phyloP scores from a whole-genome alignment of 2,888 invertebrate species.

The Lithophane socia region DNA sequence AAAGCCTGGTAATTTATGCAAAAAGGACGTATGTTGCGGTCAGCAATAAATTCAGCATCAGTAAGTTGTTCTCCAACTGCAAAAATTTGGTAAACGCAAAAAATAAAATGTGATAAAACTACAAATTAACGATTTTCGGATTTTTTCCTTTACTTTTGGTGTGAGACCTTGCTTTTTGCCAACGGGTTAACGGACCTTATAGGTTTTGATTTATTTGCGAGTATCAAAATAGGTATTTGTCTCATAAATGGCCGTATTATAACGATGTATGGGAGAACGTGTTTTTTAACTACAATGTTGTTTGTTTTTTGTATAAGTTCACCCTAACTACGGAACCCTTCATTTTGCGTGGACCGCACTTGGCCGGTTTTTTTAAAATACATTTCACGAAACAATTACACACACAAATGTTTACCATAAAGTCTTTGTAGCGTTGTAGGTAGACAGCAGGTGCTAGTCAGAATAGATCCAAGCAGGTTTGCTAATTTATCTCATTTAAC shows the following conservation, averaged over 20 bases:
- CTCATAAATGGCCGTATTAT: too few species aligned
- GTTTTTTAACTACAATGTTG: not conserved
- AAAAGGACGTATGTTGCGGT: not conserved
- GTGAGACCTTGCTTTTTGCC: too few species aligned
- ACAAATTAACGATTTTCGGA: too few species aligned
- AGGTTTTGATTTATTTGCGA: too few species aligned
- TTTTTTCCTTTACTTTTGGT: too few species aligned
- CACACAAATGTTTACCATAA: not conserved
- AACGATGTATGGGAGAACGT: too few species aligned
- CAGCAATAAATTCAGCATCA: not conserved
- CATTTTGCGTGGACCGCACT: not conserved
- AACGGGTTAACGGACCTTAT: too few species aligned
- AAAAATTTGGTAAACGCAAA: too few species aligned
- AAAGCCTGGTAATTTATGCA: not conserved
- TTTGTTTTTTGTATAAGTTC: not conserved
- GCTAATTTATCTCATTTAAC: not conserved
- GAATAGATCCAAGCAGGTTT: constrained; percentile 5
- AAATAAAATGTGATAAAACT: too few species aligned
- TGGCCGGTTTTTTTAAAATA: not conserved
- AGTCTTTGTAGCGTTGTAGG: not conserved
- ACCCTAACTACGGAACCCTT: not conserved
- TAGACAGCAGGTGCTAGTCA: not conserved
- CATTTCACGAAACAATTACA: too few species aligned
- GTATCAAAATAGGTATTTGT: too few species aligned
- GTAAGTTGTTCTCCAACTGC: not conserved